These are phyloP conservation scores for Euzetes globulus DNA, from an alignment of 2,888 invertebrate genomes.

Conservation along the genomic window DNA sequence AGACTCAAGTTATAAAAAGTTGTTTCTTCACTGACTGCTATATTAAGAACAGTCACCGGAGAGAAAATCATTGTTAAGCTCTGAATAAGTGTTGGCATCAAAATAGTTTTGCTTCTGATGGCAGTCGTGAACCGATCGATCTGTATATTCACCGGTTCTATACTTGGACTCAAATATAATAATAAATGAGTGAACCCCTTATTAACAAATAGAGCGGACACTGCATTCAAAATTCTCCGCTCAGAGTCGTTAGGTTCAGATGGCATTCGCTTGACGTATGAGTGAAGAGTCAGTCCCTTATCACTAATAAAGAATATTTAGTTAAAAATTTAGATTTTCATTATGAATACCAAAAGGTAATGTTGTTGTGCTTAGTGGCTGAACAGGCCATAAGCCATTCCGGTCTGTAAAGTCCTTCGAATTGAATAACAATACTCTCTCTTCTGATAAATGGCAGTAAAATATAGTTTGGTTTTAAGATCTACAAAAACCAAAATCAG, in stretches of 20 bases:
- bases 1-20: slow-evolving; percentile 39
- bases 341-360: slow-evolving; percentile 21
- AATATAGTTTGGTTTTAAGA: slow-evolving; percentile 38
- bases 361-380: slow-evolving; percentile 13
- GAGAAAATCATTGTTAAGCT: slow-evolving; percentile 20
- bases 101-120: slow-evolving; percentile 31
- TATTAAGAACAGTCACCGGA: slow-evolving; percentile 35
- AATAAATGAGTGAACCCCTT: slow-evolving; percentile 32
- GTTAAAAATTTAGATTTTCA: not conserved
- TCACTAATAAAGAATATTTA: not conserved
- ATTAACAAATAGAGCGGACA: not conserved
- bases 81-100: slow-evolving; percentile 33
- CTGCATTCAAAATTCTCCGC: slow-evolving; percentile 9
- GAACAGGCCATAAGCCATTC: slow-evolving; percentile 21
- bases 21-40: slow-evolving; percentile 39
- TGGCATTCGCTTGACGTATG: slow-evolving; percentile 9
- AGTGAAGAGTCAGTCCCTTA: slow-evolving; percentile 20
- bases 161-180: slow-evolving; percentile 18
- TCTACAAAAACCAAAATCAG: slow-evolving; percentile 35
- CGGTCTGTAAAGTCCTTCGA: slow-evolving; percentile 17
- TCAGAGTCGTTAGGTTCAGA: slow-evolving; percentile 5
- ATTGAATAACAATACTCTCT: slow-evolving; percentile 37
- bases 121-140: slow-evolving; percentile 32
- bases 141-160: slow-evolving; percentile 16
- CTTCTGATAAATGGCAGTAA: slow-evolving; percentile 37